phyloP scores from a whole-genome alignment of 2,797 vertebrate genomes.

The Coluber constrictor region DNA sequence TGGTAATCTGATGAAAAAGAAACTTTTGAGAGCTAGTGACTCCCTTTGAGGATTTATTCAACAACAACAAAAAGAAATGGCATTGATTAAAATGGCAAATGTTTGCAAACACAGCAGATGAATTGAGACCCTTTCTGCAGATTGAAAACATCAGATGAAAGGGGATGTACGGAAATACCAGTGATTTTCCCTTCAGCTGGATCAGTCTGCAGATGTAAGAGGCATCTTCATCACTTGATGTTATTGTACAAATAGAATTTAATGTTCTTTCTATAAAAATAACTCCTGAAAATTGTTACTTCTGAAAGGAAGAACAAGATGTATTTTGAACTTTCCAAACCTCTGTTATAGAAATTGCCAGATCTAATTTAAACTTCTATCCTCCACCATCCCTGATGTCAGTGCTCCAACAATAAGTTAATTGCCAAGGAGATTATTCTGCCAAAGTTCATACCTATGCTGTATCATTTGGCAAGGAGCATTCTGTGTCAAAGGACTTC shows the following conservation, averaged over 20 bases:
- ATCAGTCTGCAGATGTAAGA: neutral
- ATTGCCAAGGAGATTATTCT: neutral
- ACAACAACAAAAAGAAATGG: neutral
- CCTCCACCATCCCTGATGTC: neutral
- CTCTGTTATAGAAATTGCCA: neutral
- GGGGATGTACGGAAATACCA: neutral
- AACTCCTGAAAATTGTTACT: neutral
- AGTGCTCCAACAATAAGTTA: neutral
- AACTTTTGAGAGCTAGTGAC: neutral
- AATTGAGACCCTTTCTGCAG: neutral
- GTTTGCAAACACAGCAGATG: neutral
- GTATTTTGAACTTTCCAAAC: neutral
- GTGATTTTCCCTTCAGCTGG: neutral
- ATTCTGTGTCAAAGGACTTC: neutral
- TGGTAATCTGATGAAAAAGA: neutral
- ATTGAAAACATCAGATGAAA: neutral
- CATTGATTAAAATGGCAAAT: neutral
- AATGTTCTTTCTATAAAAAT: neutral
- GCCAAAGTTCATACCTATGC: neutral
- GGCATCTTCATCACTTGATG: neutral
- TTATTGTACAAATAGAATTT: neutral
- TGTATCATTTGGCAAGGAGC: neutral
- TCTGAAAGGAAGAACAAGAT: neutral
- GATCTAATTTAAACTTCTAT: neutral
- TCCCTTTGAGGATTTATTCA: neutral